Conservation (phyloP, 2,113 vertebrate species). For the Engystomops pustulosus region DNA sequence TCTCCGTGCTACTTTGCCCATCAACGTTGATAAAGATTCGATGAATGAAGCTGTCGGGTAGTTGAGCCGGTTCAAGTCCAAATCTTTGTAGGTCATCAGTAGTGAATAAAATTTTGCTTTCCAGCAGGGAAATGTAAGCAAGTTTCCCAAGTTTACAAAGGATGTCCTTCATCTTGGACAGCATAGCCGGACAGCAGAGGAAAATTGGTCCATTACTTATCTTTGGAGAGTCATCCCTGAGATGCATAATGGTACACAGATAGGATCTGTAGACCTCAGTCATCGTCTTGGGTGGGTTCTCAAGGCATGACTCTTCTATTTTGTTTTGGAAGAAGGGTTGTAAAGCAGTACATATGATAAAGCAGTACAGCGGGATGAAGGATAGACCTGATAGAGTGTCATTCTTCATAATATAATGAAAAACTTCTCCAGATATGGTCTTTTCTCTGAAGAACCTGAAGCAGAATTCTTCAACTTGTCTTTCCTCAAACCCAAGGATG, state of each 20-base stretch:
- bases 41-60: constrained; percentile 69
- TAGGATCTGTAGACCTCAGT: constrained; percentile 73
- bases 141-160: constrained; percentile 67
- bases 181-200: constrained; percentile 61
- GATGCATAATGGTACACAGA: constrained; percentile 68
- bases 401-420: constrained; percentile 66
- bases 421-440: constrained; percentile 63
- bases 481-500: constrained; percentile 71
- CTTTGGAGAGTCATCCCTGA: constrained; percentile 55
- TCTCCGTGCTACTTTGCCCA: constrained; percentile 63
- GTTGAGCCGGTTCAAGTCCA: constrained; percentile 61
- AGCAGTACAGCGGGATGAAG: constrained; percentile 76
- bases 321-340: constrained; percentile 63
- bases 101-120: constrained; percentile 68
- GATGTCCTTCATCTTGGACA: constrained; percentile 62
- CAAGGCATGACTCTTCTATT: constrained; percentile 61
- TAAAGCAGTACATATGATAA: constrained; percentile 72
- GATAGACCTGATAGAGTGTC: constrained; percentile 69
- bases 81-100: constrained; percentile 63
- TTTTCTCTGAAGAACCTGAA: constrained; percentile 69
- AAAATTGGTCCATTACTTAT: constrained; percentile 47
- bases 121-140: constrained; percentile 68
- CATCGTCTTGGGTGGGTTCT: constrained; percentile 69
- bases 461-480: constrained; percentile 70
- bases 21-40: constrained; percentile 67